Base-by-base conservation (phyloP, 2,888 invertebrate species). In the Oscheius sp. region DNA sequence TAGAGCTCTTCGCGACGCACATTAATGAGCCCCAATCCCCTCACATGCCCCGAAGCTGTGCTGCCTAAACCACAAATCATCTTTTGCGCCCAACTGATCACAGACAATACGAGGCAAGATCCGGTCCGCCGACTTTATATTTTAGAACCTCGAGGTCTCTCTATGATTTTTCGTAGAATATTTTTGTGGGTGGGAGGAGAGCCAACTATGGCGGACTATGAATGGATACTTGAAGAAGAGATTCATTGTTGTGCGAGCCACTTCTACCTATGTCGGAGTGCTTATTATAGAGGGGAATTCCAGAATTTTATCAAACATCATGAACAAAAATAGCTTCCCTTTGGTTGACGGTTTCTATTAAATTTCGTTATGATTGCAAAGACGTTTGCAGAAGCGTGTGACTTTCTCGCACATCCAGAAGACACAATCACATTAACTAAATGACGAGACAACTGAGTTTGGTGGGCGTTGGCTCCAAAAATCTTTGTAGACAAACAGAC, bases 71-170 rank as follows among this genome's bases (percentile, higher is more conserved):
- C 59, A 59, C 59, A 59, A 59, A 59, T 59, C 59, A 59, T 44
- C 59, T 59, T 59, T 59, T 59, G 59, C 59, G 59, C 59, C 59
- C 59, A 59, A 59, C 59, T 59, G 59, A 44, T 59, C 59, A 59
- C 59, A 28, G 44, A 59, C 59, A 59, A 59, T 59, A 59, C 24
- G 33, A 41, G 44, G 17, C 28, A 17, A 59, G 44, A 59, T 41
- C n/a, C 41, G 59, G 59, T 26, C 44, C 44, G 6, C 20, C 50
- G 24, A 12, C n/a, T n/a, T n/a, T n/a, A n/a, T n/a, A n/a, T n/a
- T n/a, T n/a, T n/a, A n/a, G n/a, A n/a, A n/a, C n/a, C 36, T 36
- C 32, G 54, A 5, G 14, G 24, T 20, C 30, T n/a, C n/a, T n/a
- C n/a, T n/a, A n/a, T n/a, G n/a, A n/a, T 20, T 20, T 47, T 20